Percentiles rank a stretch among this genome's conserved stretches.
These are phyloP conservation scores for Hypothenemus hampei DNA, from an alignment of 1,140 invertebrate genomes.

Conservation along the genomic window DNA sequence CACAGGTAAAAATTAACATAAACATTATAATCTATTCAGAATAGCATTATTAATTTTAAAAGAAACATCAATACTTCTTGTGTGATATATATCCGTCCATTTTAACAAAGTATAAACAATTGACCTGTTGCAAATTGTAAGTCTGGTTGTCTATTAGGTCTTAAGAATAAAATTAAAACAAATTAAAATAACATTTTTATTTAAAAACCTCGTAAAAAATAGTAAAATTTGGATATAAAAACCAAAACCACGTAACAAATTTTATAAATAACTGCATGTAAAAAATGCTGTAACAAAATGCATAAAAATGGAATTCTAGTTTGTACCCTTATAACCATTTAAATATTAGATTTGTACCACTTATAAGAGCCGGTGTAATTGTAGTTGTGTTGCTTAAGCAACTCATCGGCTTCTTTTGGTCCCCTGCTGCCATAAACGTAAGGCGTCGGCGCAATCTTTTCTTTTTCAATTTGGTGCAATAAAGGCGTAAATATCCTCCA, in stretches of 20 bases:
- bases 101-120: no score
- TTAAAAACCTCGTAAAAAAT: neutral
- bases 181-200: no score
- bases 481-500: constrained; percentile 98
- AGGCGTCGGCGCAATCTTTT: constrained; percentile 71
- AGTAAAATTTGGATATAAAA: constrained; percentile 7
- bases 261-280: constrained; percentile 15
- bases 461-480: constrained; percentile 80
- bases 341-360: constrained; percentile 56
- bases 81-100: no score
- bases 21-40: no score
- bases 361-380: constrained; percentile 95
- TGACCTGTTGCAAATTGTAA: no score
- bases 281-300: neutral
- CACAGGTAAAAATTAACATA: no score
- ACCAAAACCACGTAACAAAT: constrained; percentile 13
- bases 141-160: no score
- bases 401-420: constrained; percentile 81
- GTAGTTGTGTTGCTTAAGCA: constrained; percentile 76
- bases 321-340: constrained; percentile 4
- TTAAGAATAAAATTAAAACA: no score
- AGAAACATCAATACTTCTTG: no score
- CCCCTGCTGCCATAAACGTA: constrained; percentile 89
- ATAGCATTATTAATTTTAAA: no score
- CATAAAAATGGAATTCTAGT: constrained; percentile 6